Base-by-base conservation (phyloP, 1,140 invertebrate genomes). In the Hermetia illucens region DNA sequence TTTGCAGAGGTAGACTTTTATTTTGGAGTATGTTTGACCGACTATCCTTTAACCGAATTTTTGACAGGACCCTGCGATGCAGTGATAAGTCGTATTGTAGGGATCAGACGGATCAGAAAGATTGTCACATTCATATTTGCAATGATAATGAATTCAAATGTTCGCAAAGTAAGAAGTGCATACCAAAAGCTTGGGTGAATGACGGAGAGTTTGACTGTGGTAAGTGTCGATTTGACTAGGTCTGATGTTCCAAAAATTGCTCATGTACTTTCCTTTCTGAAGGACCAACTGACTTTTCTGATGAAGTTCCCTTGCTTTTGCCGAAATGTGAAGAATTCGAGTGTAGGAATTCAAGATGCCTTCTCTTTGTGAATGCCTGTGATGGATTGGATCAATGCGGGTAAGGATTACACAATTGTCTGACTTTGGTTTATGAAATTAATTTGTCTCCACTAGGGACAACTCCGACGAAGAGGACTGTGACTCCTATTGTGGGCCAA, bases 121-220 rank as follows among this genome's bases (percentile, higher is more conserved):
- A 65, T 32, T 79, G 77, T 44, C 55, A 62, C 36, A 65, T 52
- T 36, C 40, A 42, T 4, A 62, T 61, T 8, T 75, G 64, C 22
- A 38, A 43, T 38, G 72, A 75, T 43, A 74, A 46, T 25, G 63
- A 75, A 45, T 75, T 75, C 42, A 54, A 60, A 5, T 78, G 75
- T 52, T 62, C 58, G 19, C 52, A 61, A 6, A 74, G 71, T 38
- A 62, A 63, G 2, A 68, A 71, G 20, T 85, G 81, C 49, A 78
- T 85, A 43, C 80, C 82, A 1, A 50, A 68, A 29, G 61, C 71
- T 44, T 85, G 82, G 74, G 66, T 70, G 20, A 87, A 82, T 58
- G 76, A 87, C 57, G 65, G 65, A 0, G 51, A 55, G 4, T 45
- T 68, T 24, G 76, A 86, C 53, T 87, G 83, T 51, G 69, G 69